Conservation (phyloP, 2,888 invertebrate genomes). For the Kryphioiulus occultus region DNA sequence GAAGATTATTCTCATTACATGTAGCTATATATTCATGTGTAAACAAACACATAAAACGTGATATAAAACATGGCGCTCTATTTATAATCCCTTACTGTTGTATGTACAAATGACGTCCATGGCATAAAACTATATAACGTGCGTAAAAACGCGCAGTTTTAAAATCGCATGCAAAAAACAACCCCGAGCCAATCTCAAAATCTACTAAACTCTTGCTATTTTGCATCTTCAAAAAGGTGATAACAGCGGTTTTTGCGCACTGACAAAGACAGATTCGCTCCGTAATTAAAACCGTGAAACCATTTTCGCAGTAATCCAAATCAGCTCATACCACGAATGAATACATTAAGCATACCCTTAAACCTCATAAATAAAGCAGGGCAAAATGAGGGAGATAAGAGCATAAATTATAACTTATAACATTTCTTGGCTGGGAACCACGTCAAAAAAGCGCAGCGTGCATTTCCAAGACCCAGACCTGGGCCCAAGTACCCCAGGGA, state of each 20-base stretch:
- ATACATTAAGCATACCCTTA: neutral
- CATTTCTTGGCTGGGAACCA: neutral
- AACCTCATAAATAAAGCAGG: neutral
- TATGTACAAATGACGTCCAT: too few species aligned
- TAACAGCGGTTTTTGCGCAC: neutral
- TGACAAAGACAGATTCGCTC: neutral
- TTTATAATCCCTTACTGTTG: too few species aligned
- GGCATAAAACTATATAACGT: too few species aligned
- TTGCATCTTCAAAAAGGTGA: neutral
- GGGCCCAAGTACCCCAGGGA: neutral
- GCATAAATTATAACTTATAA: slow-evolving; percentile 7
- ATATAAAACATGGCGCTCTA: too few species aligned
- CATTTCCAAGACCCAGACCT: neutral
- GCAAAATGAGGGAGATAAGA: neutral
- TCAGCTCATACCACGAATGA: neutral
- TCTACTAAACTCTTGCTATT: neutral
- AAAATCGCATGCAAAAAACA: too few species aligned
- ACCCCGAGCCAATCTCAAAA: too few species aligned
- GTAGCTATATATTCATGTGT: too few species aligned
- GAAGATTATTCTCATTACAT: too few species aligned
- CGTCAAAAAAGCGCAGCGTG: neutral
- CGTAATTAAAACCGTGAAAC: neutral
- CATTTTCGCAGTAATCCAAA: neutral
- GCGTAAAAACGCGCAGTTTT: too few species aligned
- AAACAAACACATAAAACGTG: too few species aligned